A percentile compares a stretch with the other conserved stretches of the same genome.
phyloP scores from a whole-genome alignment of 2,888 invertebrate genomes.

The Euplagia quadripunctaria region DNA sequence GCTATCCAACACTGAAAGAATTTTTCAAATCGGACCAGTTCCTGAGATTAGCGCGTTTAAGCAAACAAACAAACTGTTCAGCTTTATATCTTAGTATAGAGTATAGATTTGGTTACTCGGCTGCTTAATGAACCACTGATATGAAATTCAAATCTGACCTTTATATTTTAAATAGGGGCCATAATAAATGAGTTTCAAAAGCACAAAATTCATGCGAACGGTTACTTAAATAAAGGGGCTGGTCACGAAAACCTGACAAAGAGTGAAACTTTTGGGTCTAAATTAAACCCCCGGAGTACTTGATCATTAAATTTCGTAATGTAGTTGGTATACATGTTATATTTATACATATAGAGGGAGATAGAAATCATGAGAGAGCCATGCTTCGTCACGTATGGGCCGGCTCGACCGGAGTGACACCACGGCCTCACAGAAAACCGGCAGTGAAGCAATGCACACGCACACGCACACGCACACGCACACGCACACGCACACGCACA shows the following conservation, averaged over 20 bases:
- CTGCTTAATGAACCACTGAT: neutral
- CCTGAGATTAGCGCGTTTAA: too few species aligned
- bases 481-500: too few species aligned
- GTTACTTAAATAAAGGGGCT: constrained; percentile 12
- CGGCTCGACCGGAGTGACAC: too few species aligned
- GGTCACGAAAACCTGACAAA: constrained; percentile 27
- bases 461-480: too few species aligned
- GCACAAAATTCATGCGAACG: constrained; percentile 10
- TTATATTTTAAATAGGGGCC: neutral
- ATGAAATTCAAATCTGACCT: constrained; percentile 8
- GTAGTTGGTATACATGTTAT: neutral
- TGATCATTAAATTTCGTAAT: constrained; percentile 24
- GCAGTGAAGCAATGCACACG: too few species aligned
- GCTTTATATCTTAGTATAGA: too few species aligned
- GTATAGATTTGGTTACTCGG: constrained; percentile 1
- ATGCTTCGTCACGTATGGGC: too few species aligned
- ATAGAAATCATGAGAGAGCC: too few species aligned
- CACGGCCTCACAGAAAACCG: too few species aligned
- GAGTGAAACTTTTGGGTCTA: constrained; percentile 36
- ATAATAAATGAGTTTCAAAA: constrained; percentile 9
- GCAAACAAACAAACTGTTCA: too few species aligned
- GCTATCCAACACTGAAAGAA: too few species aligned
- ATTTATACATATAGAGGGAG: neutral
- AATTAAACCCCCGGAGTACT: constrained; percentile 20
- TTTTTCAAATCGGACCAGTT: too few species aligned